Evolutionary conservation across 2,797 vertebrate genomes (phyloP), one percentile per base, ranked within the genome.

Genomic region (Rhynchonycteris naso): DNA sequence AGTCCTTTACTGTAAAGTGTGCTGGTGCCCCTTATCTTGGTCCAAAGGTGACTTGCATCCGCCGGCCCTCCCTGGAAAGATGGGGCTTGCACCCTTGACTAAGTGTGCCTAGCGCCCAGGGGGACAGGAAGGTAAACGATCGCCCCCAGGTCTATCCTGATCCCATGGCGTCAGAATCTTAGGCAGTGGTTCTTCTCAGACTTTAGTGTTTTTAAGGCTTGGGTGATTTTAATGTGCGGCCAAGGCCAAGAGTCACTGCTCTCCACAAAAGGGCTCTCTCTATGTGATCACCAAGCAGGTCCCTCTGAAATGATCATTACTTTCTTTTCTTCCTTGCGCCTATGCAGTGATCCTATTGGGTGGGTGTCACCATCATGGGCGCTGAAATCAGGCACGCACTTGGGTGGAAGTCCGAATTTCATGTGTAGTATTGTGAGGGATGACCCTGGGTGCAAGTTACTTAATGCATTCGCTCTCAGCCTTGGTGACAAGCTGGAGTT

Each of bases 1-100:
- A 72, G 26, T 1, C 1, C 11, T 38, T 24, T 13, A 11, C 14
- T 38, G 7, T 2, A 72, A 61, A 63, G 30, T 59, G 28, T 11
- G 47, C 0, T 3, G 4, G 56, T 5, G 83, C 22, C 14, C 1
- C 2, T 2, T 74, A 33, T 47, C 5, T 1, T 33, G 18, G 18
- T 75, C 58, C 52, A n/a, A 11, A 87, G 82, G 26, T 59, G 19
- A 84, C 43, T 0, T 7, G 22, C n/a, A 58, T 3, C 47, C 35
- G 14, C 1, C 14, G 84, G 35, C 8, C 15, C 2, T 0, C 28
- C 61, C 19, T 5, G 15, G 9, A 54, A 26, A n/a, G 12, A 4
- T 30, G 65, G 26, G 10, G 28, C 24, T 54, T 11, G 28, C 58
- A 2, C 35, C 1, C 15, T n/a, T 4, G 5, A 24, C n/a, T 24